Base-by-base conservation (phyloP, 2,888 invertebrate genomes). In the Cryptocephalus moraei region DNA sequence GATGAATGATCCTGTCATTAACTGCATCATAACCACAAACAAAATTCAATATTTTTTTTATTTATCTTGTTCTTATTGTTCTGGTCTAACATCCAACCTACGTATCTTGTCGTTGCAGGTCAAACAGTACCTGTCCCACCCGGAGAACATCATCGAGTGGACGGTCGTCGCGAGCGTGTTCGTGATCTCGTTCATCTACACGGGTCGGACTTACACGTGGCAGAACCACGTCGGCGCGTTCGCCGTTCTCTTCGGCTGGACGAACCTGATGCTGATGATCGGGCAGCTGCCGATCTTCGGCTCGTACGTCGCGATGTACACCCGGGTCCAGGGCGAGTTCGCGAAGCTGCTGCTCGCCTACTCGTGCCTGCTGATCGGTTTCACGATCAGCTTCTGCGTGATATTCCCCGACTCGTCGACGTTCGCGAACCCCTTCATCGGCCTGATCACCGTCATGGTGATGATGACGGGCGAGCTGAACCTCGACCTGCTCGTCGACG, bases 401-500 rank as follows among this genome's bases (percentile, higher is more conserved):
- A 86, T 91, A 63, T 91, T 90, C 66, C 89, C 89, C 0, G 82
- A 84, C 53, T 85, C 86, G 0, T 83, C 85, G 10, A 84, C 86
- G 0, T 89, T 90, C 63, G 83, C 86, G 9, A 87, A 88, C 69
- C 89, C 89, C 0, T 84, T 89, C 56, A 86, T 87, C 70, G 88
- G 88, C 8, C 80, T 90, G 51, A 87, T 90, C 49, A 86, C 89
- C 1, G 87, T 90, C 4, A 67, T 90, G 49, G 89, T 88, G 0
- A 90, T 90, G 89, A 90, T 90, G 89, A 89, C 88, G 8, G 90
- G 90, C 0, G 90, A 90, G 67, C 72, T 89, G 57, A 86, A 86
- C 64, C 75, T 90, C 51, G 86, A 86, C 63, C 74, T 87, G 46
- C 68, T 87, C 41, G 77, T 87, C 42, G 84, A 85, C 58, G 84